A percentile compares a stretch with the other conserved stretches of the same genome.
Conservation (phyloP, 2,888 invertebrate species). For the Hoplodrina ambigua region DNA sequence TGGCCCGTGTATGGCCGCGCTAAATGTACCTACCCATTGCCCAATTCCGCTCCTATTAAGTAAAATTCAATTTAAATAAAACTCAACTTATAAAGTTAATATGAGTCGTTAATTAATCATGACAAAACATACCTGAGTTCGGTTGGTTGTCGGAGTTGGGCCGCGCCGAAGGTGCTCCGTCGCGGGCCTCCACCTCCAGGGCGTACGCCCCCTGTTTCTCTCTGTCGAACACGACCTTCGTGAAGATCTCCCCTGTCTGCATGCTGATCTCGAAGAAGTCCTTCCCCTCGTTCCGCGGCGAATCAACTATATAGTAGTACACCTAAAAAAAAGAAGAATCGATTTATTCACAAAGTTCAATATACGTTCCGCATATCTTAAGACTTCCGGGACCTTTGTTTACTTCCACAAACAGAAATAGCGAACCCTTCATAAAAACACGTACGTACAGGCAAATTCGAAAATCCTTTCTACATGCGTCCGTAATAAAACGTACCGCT, state of each 20-base stretch:
- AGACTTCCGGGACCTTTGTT: conserved; percentile 68
- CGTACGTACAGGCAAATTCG: conserved; percentile 44
- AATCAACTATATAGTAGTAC: conserved; percentile 97
- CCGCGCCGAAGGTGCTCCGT: conserved; percentile 98
- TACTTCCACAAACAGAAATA: conserved; percentile 66
- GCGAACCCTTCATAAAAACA: conserved; percentile 62
- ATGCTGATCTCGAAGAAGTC: conserved; percentile 99
- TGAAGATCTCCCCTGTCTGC: conserved; percentile 98
- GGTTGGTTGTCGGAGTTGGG: conserved; percentile 98
- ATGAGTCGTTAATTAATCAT: conserved; percentile 40
- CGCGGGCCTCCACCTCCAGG: conserved; percentile 98
- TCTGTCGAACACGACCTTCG: conserved; percentile 98
- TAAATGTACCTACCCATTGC: conserved; percentile 9
- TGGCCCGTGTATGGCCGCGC: too few relatives aligned
- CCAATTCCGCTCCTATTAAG: conserved; percentile 37
- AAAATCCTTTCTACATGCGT: conserved; percentile 46
- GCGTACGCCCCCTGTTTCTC: conserved; percentile 99
- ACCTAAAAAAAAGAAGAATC: conserved; percentile 92
- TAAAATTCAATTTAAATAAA: neutral
- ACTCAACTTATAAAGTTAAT: conserved; percentile 16
- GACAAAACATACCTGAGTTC: conserved; percentile 94
- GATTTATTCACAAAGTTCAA: conserved; percentile 71
- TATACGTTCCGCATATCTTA: conserved; percentile 68
- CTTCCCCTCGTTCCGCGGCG: conserved; percentile 97
- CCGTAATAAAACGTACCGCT: conserved; percentile 55